Conservation (phyloP, 2,113 vertebrate genomes). For the Sterrhoptilus dennistouni region DNA sequence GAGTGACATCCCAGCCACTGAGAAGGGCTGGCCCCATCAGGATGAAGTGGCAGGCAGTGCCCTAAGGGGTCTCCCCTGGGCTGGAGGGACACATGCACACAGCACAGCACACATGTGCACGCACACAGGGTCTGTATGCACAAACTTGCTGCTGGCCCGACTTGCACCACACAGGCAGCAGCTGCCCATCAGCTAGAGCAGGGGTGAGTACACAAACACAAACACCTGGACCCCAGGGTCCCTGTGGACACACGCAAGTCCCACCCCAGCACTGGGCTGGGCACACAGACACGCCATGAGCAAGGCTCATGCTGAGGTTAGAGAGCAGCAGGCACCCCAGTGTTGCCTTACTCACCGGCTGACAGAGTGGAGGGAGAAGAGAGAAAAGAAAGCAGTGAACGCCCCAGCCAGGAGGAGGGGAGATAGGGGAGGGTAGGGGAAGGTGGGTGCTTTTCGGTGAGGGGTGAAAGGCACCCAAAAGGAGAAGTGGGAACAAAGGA, state of each 20-base stretch:
- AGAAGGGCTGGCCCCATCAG: fast-evolving
- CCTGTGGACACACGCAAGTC: background rate
- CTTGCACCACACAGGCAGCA: background rate
- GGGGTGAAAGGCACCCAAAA: background rate
- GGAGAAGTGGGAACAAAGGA: background rate
- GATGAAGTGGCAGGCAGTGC: background rate
- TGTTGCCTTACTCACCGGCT: conserved; percentile 60
- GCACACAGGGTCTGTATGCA: background rate
- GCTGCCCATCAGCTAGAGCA: background rate
- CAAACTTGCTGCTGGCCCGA: background rate
- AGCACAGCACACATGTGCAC: background rate
- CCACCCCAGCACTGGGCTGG: conserved; percentile 27
- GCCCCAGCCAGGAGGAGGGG: fast-evolving
- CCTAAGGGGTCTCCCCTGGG: background rate
- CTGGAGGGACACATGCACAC: background rate
- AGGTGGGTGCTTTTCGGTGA: background rate
- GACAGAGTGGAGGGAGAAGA: conserved; percentile 8
- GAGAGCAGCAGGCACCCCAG: conserved; percentile 8
- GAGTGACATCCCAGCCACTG: fast-evolving
- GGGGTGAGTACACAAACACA: background rate
- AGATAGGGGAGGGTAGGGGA: background rate
- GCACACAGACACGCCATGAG: background rate
- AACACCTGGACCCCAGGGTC: background rate
- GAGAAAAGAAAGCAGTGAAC: conserved; percentile 46
- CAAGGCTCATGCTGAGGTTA: conserved; percentile 58